Conservation (phyloP, 2,888 invertebrate species). For the Augiades crinisus region DNA sequence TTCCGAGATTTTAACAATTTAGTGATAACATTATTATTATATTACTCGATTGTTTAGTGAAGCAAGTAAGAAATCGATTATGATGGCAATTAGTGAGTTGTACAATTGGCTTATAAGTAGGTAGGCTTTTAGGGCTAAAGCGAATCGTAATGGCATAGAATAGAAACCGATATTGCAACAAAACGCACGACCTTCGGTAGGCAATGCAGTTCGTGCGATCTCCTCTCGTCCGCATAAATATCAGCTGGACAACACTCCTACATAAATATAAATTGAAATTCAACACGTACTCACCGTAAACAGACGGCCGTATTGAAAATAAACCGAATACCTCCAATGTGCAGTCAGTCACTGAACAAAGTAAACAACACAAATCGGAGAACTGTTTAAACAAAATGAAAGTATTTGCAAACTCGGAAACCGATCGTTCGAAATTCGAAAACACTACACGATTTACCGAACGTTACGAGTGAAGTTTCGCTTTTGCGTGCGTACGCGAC, state of each 20-base stretch:
- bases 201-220: conserved; percentile 64
- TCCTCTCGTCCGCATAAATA: conserved; percentile 59
- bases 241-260: conserved; percentile 60
- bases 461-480: conserved; percentile 69
- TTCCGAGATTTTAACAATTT: conserved; percentile 12
- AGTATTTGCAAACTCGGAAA: conserved; percentile 47
- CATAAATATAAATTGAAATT: conserved; percentile 64
- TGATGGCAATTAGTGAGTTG: conserved; percentile 18
- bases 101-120: conserved; percentile 18
- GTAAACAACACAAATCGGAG: conserved; percentile 73
- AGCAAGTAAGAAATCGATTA: conserved; percentile 10
- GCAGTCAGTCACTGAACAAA: conserved; percentile 64
- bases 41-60: neutral
- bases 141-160: conserved; percentile 50
- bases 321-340: conserved; percentile 71
- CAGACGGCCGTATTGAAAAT: conserved; percentile 66
- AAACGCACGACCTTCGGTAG: conserved; percentile 60
- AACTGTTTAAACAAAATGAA: conserved; percentile 56
- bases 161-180: conserved; percentile 55
- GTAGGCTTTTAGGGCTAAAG: conserved; percentile 37
- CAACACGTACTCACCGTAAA: conserved; percentile 73
- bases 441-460: conserved; percentile 59
- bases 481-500: conserved; percentile 46
- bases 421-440: conserved; percentile 51
- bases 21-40: conserved; percentile 6